Evolutionary conservation across 2,888 invertebrate species (phyloP).

Genomic region (Cenopis cana): DNA sequence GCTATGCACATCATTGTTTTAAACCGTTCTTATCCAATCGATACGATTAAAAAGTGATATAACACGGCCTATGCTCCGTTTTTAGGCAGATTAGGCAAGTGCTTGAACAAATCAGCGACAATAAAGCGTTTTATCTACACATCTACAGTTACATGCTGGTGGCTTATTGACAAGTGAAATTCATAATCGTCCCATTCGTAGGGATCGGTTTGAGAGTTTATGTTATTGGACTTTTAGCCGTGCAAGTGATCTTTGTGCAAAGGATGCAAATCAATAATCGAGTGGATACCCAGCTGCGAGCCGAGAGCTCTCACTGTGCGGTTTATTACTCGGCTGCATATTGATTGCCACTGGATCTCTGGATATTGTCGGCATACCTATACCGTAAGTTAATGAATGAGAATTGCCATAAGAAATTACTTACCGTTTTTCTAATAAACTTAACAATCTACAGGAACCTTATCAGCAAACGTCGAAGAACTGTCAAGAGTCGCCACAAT

Average conservation of each 20-base stretch:
- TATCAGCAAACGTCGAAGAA: conserved; percentile 24
- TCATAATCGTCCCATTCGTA: conserved; percentile 72
- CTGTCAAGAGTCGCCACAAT: conserved; percentile 25
- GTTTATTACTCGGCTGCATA: conserved; percentile 76
- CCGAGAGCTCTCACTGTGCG: conserved; percentile 69
- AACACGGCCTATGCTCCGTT: conserved; percentile 64
- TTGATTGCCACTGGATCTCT: conserved; percentile 75
- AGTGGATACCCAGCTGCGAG: conserved; percentile 70
- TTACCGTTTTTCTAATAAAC: not conserved
- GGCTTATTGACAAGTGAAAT: conserved; percentile 82
- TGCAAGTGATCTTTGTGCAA: conserved; percentile 73
- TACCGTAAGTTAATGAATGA: conserved; percentile 63
- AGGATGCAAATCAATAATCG: conserved; percentile 79
- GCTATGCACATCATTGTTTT: conserved; percentile 73
- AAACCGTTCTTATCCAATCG: conserved; percentile 76
- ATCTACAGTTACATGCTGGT: conserved; percentile 61
- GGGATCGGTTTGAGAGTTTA: conserved; percentile 68
- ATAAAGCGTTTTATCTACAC: conserved; percentile 59
- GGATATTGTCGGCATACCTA: conserved; percentile 65
- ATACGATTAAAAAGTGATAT: conserved; percentile 70
- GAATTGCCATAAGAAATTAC: conserved; percentile 44
- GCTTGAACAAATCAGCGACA: conserved; percentile 59
- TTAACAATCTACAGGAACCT: conserved; percentile 4
- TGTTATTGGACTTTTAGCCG: conserved; percentile 69
- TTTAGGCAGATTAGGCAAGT: conserved; percentile 54